Evolutionary conservation across 2,113 vertebrate genomes (phyloP).

Genomic region (Cryptotis parvus): DNA sequence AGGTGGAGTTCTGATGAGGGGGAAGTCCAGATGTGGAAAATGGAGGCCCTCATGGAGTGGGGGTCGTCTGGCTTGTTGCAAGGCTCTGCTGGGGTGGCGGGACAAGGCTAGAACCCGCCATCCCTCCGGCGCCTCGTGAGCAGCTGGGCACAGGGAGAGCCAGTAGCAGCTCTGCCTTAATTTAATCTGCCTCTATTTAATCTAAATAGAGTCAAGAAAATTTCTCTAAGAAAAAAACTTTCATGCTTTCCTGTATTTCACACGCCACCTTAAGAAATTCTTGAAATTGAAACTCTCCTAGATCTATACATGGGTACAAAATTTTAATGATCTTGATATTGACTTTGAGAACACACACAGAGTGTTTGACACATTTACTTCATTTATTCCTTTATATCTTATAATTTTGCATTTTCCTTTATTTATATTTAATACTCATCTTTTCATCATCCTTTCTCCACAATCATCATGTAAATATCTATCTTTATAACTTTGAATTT

Average conservation of each 20-base stretch:
- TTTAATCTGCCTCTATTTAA: no score
- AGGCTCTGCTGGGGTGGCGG: no score
- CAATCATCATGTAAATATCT: not conserved
- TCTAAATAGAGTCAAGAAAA: not conserved
- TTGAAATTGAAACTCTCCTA: not conserved
- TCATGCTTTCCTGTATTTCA: not conserved
- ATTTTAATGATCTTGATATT: not conserved
- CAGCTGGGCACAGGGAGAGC: no score
- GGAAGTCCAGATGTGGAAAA: no score
- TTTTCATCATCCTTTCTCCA: not conserved
- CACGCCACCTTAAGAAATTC: not conserved
- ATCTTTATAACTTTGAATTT: not conserved
- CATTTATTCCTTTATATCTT: not conserved
- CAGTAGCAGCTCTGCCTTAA: no score
- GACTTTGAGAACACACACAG: not conserved
- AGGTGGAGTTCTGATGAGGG: no score
- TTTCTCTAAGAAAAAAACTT: not conserved
- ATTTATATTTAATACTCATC: not conserved
- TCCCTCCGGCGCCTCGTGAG: no score
- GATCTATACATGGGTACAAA: not conserved
- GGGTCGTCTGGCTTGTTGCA: no score
- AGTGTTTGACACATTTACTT: not conserved
- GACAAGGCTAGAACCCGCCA: no score
- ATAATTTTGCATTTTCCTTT: not conserved
- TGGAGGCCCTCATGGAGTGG: no score